These are phyloP conservation scores for Typhlichthys eigenmanni DNA, from an alignment of 2,797 vertebrate genomes.

Conservation along the genomic window DNA sequence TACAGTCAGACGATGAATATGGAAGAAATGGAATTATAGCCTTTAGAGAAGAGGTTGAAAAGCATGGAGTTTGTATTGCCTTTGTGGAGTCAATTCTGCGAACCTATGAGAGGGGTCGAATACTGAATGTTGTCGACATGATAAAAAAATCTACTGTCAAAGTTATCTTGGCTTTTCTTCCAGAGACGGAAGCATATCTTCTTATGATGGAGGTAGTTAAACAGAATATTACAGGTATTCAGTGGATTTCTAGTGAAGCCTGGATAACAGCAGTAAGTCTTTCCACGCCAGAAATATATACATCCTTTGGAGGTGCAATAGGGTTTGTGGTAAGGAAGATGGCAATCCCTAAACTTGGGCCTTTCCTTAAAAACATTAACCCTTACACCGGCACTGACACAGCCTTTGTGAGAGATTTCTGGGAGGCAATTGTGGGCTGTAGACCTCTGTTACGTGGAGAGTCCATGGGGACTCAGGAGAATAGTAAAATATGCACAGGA, in stretches of 20 bases:
- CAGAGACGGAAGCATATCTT: conserved; percentile 74
- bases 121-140: conserved; percentile 67
- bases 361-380: conserved; percentile 21
- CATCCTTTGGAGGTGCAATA: conserved; percentile 57
- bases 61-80: conserved; percentile 74
- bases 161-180: conserved; percentile 76
- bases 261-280: conserved; percentile 76
- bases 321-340: too few relatives aligned
- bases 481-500: not conserved
- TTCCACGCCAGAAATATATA: conserved; percentile 71
- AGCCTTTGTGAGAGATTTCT: conserved; percentile 71
- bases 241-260: conserved; percentile 75
- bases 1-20: too few relatives aligned
- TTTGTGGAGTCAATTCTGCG: conserved; percentile 74
- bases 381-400: conserved; percentile 53
- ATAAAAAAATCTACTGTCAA: conserved; percentile 73
- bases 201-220: conserved; percentile 70
- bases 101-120: conserved; percentile 61
- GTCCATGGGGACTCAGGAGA: not conserved
- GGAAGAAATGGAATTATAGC: conserved; percentile 33
- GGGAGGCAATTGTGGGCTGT: conserved; percentile 74
- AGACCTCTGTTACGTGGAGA: conserved; percentile 23
- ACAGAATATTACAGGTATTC: conserved; percentile 16
- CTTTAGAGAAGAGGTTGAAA: conserved; percentile 23
- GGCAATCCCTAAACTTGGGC: too few relatives aligned